Percentiles rank a stretch among this genome's conserved stretches.
Evolutionary conservation across 2,797 vertebrate genomes (phyloP).

Genomic region (Forpus xanthops): DNA sequence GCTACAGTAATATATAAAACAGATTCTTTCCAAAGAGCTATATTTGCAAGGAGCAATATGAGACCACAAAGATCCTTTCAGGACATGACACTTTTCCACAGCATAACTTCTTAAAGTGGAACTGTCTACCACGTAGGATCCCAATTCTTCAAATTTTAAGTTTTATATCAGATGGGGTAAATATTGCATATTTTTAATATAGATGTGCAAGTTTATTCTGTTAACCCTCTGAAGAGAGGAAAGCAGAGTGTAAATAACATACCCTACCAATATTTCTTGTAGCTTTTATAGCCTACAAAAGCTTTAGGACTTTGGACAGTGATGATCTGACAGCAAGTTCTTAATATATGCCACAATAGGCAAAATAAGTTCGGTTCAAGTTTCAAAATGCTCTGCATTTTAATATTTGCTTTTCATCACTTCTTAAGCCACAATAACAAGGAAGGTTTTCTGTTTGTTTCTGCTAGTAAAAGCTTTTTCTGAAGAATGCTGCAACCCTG

Average conservation of each 20-base stretch:
- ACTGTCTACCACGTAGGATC: slow-evolving; percentile 18
- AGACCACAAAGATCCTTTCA: slow-evolving; percentile 29
- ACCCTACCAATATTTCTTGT: neutral
- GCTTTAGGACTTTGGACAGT: slow-evolving; percentile 13
- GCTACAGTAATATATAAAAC: neutral
- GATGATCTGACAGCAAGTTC: neutral
- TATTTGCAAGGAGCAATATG: slow-evolving; percentile 5
- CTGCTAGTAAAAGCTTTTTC: slow-evolving; percentile 17
- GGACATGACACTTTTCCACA: slow-evolving; percentile 1
- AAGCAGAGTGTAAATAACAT: neutral
- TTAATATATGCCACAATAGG: neutral
- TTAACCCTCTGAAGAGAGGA: slow-evolving; percentile 10
- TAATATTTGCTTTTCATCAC: slow-evolving; percentile 29
- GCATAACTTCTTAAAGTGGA: slow-evolving; percentile 15
- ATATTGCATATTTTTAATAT: slow-evolving; percentile 66
- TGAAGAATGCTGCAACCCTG: slow-evolving; percentile 43
- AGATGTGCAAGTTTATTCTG: slow-evolving; percentile 63
- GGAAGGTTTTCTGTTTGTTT: slow-evolving; percentile 25
- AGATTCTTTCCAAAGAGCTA: neutral
- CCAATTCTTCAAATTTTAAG: neutral
- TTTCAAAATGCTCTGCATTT: slow-evolving; percentile 30
- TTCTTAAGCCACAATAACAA: slow-evolving; percentile 17
- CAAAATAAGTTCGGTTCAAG: neutral
- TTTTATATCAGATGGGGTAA: slow-evolving; percentile 16
- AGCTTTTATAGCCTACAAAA: slow-evolving; percentile 25